A percentile compares a stretch with the other conserved stretches of the same genome.
Evolutionary conservation across 23 tunicate species (phyloP).

Genomic region (Styela plicata): DNA sequence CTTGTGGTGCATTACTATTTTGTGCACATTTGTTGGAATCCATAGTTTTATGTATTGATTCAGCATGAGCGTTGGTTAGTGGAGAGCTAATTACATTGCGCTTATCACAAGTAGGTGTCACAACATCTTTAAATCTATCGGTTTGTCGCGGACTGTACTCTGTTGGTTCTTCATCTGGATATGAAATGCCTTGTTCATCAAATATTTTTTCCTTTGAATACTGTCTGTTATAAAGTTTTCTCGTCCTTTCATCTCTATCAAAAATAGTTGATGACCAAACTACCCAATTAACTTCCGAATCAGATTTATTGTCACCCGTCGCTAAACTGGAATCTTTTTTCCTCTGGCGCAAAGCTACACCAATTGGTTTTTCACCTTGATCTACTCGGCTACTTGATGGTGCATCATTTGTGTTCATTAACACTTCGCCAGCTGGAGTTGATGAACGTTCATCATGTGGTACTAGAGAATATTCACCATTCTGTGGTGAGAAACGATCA

Average conservation of each 20-base stretch:
- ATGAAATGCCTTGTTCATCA: neutral
- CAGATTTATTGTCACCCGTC: neutral
- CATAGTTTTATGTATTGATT: neutral
- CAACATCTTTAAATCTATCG: neutral
- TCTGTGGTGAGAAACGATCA: neutral
- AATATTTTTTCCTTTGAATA: constrained; percentile 23
- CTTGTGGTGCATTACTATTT: neutral
- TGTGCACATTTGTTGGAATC: neutral
- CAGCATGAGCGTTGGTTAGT: neutral
- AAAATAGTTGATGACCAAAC: constrained; percentile 1
- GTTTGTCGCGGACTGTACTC: neutral
- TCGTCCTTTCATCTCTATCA: neutral
- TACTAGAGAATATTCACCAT: neutral
- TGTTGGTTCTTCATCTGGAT: neutral
- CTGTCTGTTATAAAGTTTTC: constrained; percentile 9
- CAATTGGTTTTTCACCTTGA: neutral
- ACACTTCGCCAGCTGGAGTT: neutral
- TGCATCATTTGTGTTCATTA: neutral
- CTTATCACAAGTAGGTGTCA: neutral
- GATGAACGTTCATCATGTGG: neutral
- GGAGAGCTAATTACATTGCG: neutral
- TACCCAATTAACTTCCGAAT: neutral
- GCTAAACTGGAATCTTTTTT: neutral
- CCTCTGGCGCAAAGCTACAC: neutral
- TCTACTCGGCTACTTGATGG: neutral